Conservation (phyloP, 2,888 invertebrate species). For the Lissocephala sabroskyi region DNA sequence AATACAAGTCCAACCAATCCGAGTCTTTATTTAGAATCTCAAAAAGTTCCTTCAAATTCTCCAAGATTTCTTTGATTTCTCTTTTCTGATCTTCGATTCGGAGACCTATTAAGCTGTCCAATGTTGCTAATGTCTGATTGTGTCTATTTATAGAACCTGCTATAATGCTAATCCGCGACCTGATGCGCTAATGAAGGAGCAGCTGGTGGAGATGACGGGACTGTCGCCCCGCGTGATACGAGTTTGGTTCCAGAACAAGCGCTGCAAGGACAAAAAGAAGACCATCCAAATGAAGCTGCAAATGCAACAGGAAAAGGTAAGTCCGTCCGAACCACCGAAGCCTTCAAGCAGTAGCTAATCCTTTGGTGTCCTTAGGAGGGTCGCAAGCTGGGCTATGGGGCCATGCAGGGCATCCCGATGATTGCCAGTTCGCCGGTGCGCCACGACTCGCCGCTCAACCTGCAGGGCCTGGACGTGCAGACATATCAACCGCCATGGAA, state of each 20-base stretch:
- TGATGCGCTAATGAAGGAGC: conserved; percentile 99
- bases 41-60: too few relatives aligned
- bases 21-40: too few relatives aligned
- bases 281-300: conserved; percentile 97
- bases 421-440: conserved; percentile 95
- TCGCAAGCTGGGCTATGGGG: conserved; percentile 92
- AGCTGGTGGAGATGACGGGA: conserved; percentile 98
- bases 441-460: conserved; percentile 89
- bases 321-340: conserved; percentile 26
- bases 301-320: conserved; percentile 98
- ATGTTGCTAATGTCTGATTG: too few relatives aligned
- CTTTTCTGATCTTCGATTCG: too few relatives aligned
- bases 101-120: too few relatives aligned
- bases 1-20: background rate
- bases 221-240: conserved; percentile 97
- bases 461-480: conserved; percentile 88
- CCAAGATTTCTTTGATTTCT: too few relatives aligned
- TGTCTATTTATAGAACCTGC: conserved; percentile 85
- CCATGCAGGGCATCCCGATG: conserved; percentile 98
- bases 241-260: conserved; percentile 99
- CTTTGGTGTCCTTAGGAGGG: conserved; percentile 86
- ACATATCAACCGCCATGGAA: conserved; percentile 99
- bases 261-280: conserved; percentile 98
- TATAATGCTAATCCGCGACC: conserved; percentile 98
- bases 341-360: background rate